These are phyloP conservation scores for Pasiphila rectangulata DNA, from an alignment of 2,888 invertebrate species.

Conservation along the genomic window DNA sequence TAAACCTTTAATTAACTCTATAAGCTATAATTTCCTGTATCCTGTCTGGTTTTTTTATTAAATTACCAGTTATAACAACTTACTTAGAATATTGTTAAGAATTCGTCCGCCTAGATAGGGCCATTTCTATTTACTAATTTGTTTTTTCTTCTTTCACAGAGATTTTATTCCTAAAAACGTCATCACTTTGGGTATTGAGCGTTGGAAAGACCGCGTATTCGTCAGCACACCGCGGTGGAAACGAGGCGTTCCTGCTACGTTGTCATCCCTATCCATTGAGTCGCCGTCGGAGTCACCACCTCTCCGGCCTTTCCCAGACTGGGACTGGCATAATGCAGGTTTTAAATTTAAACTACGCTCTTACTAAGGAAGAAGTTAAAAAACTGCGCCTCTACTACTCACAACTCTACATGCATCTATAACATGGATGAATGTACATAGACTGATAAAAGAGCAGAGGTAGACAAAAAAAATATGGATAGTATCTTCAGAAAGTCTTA, in stretches of 20 bases:
- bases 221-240: slow-evolving; percentile 90
- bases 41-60: too few species aligned
- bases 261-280: slow-evolving; percentile 83
- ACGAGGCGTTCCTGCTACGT: slow-evolving; percentile 86
- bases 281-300: slow-evolving; percentile 80
- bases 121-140: not conserved
- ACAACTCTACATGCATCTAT: not conserved
- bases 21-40: too few species aligned
- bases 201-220: slow-evolving; percentile 85
- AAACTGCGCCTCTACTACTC: too few species aligned
- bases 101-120: too few species aligned
- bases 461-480: not conserved
- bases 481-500: not conserved
- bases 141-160: slow-evolving; percentile 44
- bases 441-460: too few species aligned
- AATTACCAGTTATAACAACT: too few species aligned
- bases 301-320: slow-evolving; percentile 87
- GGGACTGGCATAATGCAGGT: slow-evolving; percentile 85
- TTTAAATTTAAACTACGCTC: too few species aligned
- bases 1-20: too few species aligned
- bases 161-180: slow-evolving; percentile 85
- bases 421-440: too few species aligned
- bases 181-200: slow-evolving; percentile 87
- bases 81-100: too few species aligned
- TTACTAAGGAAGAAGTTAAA: too few species aligned